Base-by-base conservation (phyloP, 2,888 invertebrate species). In the Apoderus coryli region DNA sequence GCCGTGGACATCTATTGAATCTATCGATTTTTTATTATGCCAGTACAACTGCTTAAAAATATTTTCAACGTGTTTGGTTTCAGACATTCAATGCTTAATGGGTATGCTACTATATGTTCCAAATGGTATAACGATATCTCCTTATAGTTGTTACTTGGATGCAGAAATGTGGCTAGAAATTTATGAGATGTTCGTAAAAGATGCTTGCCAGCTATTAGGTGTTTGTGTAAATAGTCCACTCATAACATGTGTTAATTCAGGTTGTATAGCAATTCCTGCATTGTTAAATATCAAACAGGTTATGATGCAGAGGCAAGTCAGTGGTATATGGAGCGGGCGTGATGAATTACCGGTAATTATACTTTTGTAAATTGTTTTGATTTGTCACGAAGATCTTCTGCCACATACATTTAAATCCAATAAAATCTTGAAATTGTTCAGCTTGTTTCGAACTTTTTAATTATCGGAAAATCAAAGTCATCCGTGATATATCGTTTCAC, bases 201-300 rank as follows among this genome's bases (percentile, higher is more conserved):
- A 95, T 60, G 88, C 95, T 10, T 95, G 95, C 59, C 71, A 80
- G 33, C 65, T 93, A 33, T 67, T 93, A 40, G 89, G 90, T 0
- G 70, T 95, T 43, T 90, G 81, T 47, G 78, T 82, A 28, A 82
- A 85, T 48, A 86, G 85, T 47, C 88, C 93, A 14, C 67, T 96
- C 32, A 81, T 86, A 35, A 88, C 90, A 43, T 89, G 89, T 40
- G 76, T 93, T 42, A 77, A 84, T 53, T 90, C 93, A 14, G 96
- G 96, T 26, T 86, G 88, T 49, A 76, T 78, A 16, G 93, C 95
- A 26, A 64, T 98, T 46, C 96, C 96, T 10, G 90, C 93, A 23
- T 66, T 98, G 36, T 69, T 95, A 36, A 93, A 90, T 60, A 88
- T 96, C 42, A 82, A 84, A 51, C 84, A 86, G 63, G 82, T 85